Evolutionary conservation across 2,888 invertebrate species (phyloP).

Genomic region (Sinopyrophorus schimmeli): DNA sequence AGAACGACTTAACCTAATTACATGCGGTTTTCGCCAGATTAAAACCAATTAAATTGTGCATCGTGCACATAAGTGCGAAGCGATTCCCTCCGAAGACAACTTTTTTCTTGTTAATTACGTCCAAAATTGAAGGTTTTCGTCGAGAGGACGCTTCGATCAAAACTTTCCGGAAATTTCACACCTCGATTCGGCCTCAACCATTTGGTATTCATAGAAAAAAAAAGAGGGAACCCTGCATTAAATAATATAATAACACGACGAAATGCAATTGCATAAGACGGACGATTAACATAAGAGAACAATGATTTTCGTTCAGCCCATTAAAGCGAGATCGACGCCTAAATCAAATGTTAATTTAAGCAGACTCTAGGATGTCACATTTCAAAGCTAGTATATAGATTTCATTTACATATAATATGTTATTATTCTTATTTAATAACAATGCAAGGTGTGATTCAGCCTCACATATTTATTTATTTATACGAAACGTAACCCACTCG

Average conservation of each 20-base stretch:
- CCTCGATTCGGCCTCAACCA: no score
- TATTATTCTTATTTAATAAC: conserved; percentile 57
- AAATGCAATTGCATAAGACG: conserved; percentile 25
- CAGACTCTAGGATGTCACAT: conserved; percentile 53
- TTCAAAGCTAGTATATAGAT: conserved; percentile 51
- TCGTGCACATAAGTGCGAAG: no score
- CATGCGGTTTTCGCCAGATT: no score
- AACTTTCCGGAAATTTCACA: no score
- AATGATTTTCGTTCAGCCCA: conserved; percentile 55
- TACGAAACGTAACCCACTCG: conserved; percentile 44
- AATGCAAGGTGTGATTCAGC: conserved; percentile 54
- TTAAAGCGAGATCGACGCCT: conserved; percentile 49
- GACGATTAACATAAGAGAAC: conserved; percentile 53
- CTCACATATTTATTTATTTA: no score
- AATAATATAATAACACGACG: conserved; percentile 24
- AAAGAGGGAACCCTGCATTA: conserved; percentile 28
- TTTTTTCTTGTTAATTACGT: no score
- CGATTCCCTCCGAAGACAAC: no score
- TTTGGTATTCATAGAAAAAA: no score
- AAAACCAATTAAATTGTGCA: no score
- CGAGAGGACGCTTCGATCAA: no score
- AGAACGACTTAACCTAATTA: no score
- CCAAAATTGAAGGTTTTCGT: no score
- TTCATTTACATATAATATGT: conserved; percentile 57
- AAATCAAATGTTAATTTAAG: conserved; percentile 55